Percentiles rank a stretch among this genome's conserved stretches.
These are phyloP conservation scores for Brotula barbata DNA, from an alignment of 2,797 vertebrate genomes.

Conservation along the genomic window DNA sequence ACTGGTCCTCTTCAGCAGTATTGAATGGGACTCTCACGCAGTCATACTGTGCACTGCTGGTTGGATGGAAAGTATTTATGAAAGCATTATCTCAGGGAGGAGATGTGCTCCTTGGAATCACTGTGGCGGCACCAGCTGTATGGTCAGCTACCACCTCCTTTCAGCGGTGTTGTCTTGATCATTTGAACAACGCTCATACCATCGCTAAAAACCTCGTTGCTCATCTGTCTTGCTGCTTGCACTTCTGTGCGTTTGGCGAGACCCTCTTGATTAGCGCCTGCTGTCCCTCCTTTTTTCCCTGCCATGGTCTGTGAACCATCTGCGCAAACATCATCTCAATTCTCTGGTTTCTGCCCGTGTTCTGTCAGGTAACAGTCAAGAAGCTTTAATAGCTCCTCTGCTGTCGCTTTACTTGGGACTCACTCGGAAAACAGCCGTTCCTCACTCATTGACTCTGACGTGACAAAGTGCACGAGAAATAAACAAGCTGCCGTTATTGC, in stretches of 20 bases:
- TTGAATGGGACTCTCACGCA: constrained; percentile 10
- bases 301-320: constrained; percentile 17
- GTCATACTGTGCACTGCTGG: constrained; percentile 10
- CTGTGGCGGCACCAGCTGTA: too few species aligned
- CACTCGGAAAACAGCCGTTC: constrained; percentile 26
- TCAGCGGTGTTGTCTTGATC: constrained; percentile 3
- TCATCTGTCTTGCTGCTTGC: neutral
- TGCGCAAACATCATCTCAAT: constrained; percentile 10
- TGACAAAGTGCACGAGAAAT: constrained; percentile 24
- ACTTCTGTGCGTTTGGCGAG: constrained; percentile 9
- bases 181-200: constrained; percentile 2
- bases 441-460: constrained; percentile 10
- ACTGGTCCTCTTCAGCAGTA: constrained; percentile 16
- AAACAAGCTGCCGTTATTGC: constrained; percentile 23
- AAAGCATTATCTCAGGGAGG: constrained; percentile 1
- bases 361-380: constrained; percentile 1
- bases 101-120: too few species aligned
- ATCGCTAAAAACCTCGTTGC: constrained; percentile 5
- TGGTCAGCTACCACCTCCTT: too few species aligned
- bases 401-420: constrained; percentile 6
- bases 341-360: constrained; percentile 21
- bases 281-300: neutral
- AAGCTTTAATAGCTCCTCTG: neutral
- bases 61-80: constrained; percentile 15
- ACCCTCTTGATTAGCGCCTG: constrained; percentile 6